Conservation (phyloP, 2,888 invertebrate species). For the Chloromyia formosa region DNA sequence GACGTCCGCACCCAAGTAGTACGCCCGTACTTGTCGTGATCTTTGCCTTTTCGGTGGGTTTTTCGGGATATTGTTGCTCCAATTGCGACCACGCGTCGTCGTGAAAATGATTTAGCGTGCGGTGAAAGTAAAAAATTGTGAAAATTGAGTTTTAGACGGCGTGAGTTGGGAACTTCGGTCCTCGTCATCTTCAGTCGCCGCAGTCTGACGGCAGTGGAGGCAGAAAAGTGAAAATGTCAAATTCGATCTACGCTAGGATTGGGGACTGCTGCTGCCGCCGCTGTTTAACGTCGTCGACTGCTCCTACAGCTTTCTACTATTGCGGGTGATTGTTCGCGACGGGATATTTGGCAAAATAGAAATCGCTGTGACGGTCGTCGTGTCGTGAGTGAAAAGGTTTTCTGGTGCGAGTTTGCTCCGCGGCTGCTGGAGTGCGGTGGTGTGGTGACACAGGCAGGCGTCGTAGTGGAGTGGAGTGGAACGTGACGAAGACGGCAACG, state of each 20-base stretch:
- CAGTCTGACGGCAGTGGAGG: slow-evolving; percentile 7
- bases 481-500: not conserved
- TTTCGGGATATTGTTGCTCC: not conserved
- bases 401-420: no score
- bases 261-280: slow-evolving; percentile 9
- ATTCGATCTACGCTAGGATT: slow-evolving; percentile 35
- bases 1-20: slow-evolving; percentile 39
- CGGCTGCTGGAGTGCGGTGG: not conserved
- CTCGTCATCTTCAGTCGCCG: not conserved
- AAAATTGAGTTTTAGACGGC: no score
- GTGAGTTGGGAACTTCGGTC: not conserved
- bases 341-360: no score
- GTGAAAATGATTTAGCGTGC: not conserved
- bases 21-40: slow-evolving; percentile 23
- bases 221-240: slow-evolving; percentile 40
- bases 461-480: not conserved
- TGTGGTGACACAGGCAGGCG: not conserved
- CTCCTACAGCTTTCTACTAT: slow-evolving; percentile 7
- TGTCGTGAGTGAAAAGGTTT: no score
- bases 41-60: slow-evolving; percentile 11
- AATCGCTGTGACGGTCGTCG: no score
- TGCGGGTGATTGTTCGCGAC: slow-evolving; percentile 25
- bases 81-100: not conserved
- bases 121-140: no score
- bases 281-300: slow-evolving; percentile 18